These are phyloP conservation scores for Tokudaia muenninki DNA, from an alignment of 2,797 vertebrate species.

Conservation along the genomic window DNA sequence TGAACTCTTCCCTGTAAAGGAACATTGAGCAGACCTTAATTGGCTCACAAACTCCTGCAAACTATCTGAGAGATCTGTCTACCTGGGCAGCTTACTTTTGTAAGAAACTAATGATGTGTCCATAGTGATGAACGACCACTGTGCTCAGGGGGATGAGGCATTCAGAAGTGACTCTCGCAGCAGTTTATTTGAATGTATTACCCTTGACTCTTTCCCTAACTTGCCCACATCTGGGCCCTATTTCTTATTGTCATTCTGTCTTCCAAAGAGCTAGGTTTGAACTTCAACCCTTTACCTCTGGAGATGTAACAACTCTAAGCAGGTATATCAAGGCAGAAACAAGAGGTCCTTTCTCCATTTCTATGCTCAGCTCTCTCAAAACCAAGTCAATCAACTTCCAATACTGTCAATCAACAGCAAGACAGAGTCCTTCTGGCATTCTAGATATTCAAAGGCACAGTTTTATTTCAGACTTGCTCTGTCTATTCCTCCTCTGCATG, in stretches of 20 bases:
- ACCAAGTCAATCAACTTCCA: neutral
- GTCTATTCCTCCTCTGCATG: no score
- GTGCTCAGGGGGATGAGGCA: fast-evolving
- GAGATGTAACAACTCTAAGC: neutral
- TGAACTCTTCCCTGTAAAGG: slow-evolving; percentile 32
- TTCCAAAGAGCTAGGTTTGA: neutral
- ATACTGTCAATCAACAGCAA: neutral
- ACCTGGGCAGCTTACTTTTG: neutral
- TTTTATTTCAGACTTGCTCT: neutral
- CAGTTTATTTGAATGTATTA: neutral
- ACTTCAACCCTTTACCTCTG: neutral
- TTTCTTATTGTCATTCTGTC: neutral
- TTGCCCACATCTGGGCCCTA: neutral
- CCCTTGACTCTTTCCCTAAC: neutral
- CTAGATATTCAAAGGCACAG: neutral
- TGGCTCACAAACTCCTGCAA: neutral
- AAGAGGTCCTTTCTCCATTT: fast-evolving
- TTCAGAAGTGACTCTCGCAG: neutral
- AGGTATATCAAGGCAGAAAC: fast-evolving
- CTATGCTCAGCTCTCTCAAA: neutral
- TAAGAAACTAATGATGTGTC: neutral
- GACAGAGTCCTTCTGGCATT: neutral
- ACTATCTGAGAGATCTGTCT: neutral
- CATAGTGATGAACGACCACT: fast-evolving
- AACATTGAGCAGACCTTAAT: neutral